Conservation (phyloP, 2,113 vertebrate species). For the Azemiops feae region DNA sequence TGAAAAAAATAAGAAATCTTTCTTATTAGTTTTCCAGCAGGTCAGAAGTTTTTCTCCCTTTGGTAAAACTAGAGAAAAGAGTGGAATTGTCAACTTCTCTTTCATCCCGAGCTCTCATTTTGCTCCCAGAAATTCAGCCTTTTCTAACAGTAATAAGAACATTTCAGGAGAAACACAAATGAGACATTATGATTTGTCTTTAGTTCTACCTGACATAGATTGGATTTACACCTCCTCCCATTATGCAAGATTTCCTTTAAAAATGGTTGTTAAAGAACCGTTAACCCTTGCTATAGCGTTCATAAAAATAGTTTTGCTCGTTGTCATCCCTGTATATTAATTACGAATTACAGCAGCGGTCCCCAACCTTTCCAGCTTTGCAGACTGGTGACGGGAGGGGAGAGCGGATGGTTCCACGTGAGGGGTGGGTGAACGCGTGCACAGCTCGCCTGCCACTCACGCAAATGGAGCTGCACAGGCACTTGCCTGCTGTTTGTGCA, state of each 20-base stretch:
- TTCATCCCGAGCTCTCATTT: neutral
- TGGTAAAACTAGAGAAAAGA: neutral
- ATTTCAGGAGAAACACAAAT: neutral
- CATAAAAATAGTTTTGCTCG: conserved; percentile 59
- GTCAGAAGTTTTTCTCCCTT: neutral
- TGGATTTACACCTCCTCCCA: neutral
- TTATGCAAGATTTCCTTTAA: neutral
- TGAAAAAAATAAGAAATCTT: neutral
- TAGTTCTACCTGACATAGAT: neutral
- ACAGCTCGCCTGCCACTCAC: neutral
- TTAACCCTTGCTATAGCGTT: conserved; percentile 57
- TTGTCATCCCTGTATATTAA: conserved; percentile 58
- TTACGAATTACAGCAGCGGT: conserved; percentile 1
- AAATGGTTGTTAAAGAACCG: conserved; percentile 57
- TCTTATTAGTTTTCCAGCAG: neutral
- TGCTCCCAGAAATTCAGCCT: neutral
- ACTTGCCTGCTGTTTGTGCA: neutral
- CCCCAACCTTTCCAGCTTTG: neutral
- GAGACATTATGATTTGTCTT: neutral
- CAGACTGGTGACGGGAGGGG: neutral
- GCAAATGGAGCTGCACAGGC: neutral
- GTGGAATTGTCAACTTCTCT: neutral
- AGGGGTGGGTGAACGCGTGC: neutral
- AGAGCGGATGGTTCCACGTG: neutral
- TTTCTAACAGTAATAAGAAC: neutral